Evolutionary conservation across 1,140 invertebrate genomes (phyloP).

Genomic region (Drosophila prosaltans): DNA sequence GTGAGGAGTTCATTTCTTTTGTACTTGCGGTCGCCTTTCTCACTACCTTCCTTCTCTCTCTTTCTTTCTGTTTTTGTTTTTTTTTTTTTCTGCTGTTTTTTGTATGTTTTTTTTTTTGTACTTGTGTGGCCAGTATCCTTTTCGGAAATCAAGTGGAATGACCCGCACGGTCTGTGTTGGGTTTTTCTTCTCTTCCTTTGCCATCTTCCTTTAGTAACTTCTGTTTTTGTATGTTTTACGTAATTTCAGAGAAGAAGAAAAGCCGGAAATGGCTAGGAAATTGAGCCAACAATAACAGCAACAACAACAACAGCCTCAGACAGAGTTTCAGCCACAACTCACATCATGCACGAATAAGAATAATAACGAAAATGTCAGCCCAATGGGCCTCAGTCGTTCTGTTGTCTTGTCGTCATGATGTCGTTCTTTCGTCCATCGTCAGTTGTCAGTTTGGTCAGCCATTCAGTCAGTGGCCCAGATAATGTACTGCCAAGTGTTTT

Average conservation of each 20-base stretch:
- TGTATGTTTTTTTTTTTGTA: slow-evolving; percentile 35
- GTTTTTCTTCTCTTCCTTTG: slow-evolving; percentile 29
- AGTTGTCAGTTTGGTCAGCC: slow-evolving; percentile 44
- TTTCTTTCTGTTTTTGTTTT: slow-evolving; percentile 28
- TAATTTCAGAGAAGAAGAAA: slow-evolving; percentile 64
- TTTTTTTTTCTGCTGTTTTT: slow-evolving; percentile 10
- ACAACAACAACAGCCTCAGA: slow-evolving; percentile 22
- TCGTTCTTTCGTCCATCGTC: slow-evolving; percentile 44
- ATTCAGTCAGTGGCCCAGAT: slow-evolving; percentile 72
- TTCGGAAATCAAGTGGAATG: slow-evolving; percentile 82
- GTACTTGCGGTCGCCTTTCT: slow-evolving; percentile 61
- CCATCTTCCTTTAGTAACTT: slow-evolving; percentile 47
- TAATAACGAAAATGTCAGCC: slow-evolving; percentile 78
- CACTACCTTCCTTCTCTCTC: not conserved
- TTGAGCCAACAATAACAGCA: slow-evolving; percentile 76
- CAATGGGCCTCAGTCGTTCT: slow-evolving; percentile 35
- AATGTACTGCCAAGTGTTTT: slow-evolving; percentile 80
- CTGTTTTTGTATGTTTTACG: slow-evolving; percentile 81
- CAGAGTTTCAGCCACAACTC: slow-evolving; percentile 26
- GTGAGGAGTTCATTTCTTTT: slow-evolving; percentile 70
- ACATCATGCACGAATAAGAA: slow-evolving; percentile 59
- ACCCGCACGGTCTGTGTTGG: slow-evolving; percentile 57
- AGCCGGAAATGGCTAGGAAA: slow-evolving; percentile 80
- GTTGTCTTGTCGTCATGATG: slow-evolving; percentile 34
- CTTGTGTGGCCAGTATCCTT: slow-evolving; percentile 70